phyloP scores from a whole-genome alignment of 2,888 invertebrate genomes.

The Pyrochroa serraticornis region DNA sequence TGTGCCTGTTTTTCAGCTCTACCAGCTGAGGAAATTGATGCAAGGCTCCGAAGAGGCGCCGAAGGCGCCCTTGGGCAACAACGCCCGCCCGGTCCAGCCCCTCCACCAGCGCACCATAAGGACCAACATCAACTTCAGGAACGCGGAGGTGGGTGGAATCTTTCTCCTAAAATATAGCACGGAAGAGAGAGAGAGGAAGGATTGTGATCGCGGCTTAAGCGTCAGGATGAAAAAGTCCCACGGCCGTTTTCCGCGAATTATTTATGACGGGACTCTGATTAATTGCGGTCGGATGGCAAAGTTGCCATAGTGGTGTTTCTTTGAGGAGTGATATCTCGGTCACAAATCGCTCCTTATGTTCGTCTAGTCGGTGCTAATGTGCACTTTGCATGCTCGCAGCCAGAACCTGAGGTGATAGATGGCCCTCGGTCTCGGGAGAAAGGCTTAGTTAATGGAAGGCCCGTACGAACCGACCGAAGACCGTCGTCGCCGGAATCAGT shows the following conservation, averaged over 20 bases:
- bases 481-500: constrained; percentile 29
- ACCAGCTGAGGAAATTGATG: constrained; percentile 85
- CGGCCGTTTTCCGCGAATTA: constrained; percentile 3
- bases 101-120: constrained; percentile 92
- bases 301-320: constrained; percentile 14
- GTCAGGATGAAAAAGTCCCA: constrained; percentile 6
- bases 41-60: constrained; percentile 86
- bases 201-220: neutral
- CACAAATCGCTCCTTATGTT: constrained; percentile 44
- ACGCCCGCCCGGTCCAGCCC: constrained; percentile 91
- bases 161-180: neutral
- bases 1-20: constrained; percentile 68
- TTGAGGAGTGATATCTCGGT: constrained; percentile 33
- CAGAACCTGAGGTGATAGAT: constrained; percentile 41
- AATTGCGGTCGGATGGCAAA: constrained; percentile 2
- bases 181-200: no score
- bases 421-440: constrained; percentile 41
- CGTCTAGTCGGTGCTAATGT: constrained; percentile 48
- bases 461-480: constrained; percentile 13
- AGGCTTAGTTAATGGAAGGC: constrained; percentile 42
- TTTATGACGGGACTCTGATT: constrained; percentile 12
- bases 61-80: constrained; percentile 92
- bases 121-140: constrained; percentile 96
- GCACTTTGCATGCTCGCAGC: constrained; percentile 50
- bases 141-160: constrained; percentile 54